Evolutionary conservation across 2,113 vertebrate species (phyloP).

Genomic region (Astur gentilis): DNA sequence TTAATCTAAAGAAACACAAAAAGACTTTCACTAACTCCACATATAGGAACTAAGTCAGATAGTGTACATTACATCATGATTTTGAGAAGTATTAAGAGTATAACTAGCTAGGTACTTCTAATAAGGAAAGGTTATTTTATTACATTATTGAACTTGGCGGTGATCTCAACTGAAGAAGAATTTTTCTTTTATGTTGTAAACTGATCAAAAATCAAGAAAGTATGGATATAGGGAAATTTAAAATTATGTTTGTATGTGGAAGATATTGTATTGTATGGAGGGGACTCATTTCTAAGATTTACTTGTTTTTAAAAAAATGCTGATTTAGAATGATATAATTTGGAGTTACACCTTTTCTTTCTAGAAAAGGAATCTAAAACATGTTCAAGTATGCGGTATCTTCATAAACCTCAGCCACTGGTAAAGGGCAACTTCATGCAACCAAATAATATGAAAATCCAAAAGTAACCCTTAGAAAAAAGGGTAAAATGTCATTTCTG

Average conservation of each 20-base stretch:
- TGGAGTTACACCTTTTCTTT: conserved; percentile 58
- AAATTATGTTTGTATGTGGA: conserved; percentile 19
- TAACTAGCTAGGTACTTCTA: conserved; percentile 78
- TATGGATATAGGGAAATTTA: conserved; percentile 25
- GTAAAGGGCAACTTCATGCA: conserved; percentile 76
- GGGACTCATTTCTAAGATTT: conserved; percentile 42
- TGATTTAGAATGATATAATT: conserved; percentile 36
- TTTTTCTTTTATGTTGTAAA: conserved; percentile 59
- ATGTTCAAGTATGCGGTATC: conserved; percentile 52
- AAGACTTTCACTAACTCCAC: conserved; percentile 77
- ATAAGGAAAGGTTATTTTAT: conserved; percentile 75
- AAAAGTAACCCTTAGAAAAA: conserved; percentile 71
- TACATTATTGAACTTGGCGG: conserved; percentile 69
- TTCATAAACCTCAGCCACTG: conserved; percentile 65
- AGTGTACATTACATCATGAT: conserved; percentile 71
- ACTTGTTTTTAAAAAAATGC: conserved; percentile 36
- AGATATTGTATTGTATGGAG: conserved; percentile 40
- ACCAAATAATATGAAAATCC: conserved; percentile 73
- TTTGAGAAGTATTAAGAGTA: conserved; percentile 74
- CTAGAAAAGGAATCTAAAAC: conserved; percentile 58
- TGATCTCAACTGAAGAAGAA: conserved; percentile 60
- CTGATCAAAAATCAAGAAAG: conserved; percentile 37
- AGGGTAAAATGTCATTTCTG: conserved; percentile 70
- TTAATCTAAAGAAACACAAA: conserved; percentile 77
- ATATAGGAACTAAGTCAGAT: conserved; percentile 74